These are phyloP conservation scores for Dasyornis broadbenti DNA, from an alignment of 2,113 vertebrate species.

Conservation along the genomic window DNA sequence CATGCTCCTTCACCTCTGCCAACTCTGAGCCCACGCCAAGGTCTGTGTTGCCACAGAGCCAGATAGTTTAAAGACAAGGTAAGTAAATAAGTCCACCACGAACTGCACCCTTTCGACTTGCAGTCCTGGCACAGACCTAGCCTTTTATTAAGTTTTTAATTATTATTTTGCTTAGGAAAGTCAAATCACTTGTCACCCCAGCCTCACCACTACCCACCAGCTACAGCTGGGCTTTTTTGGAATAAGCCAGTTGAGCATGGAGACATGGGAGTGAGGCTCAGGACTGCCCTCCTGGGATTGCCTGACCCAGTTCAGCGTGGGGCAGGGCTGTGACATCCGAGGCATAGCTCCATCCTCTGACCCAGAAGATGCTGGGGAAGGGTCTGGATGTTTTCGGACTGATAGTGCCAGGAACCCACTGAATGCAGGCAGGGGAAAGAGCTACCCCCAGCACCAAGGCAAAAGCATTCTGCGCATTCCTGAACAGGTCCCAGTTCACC, in stretches of 20 bases:
- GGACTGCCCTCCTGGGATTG: background rate
- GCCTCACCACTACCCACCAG: rapidly evolving
- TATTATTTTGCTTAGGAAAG: background rate
- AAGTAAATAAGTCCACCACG: rapidly evolving
- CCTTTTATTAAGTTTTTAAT: background rate
- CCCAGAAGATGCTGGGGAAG: background rate
- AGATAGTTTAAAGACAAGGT: background rate
- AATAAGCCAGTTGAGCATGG: rapidly evolving
- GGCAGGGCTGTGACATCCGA: background rate
- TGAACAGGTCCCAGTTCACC: conserved; percentile 50
- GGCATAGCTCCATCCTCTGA: background rate
- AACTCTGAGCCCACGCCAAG: rapidly evolving
- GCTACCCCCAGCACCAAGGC: background rate
- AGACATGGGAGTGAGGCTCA: rapidly evolving
- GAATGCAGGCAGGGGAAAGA: background rate
- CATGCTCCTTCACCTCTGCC: background rate
- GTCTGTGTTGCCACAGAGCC: rapidly evolving
- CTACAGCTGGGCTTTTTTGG: background rate
- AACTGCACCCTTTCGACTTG: background rate
- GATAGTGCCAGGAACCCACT: background rate
- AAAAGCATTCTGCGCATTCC: conserved; percentile 4
- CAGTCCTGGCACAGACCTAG: background rate
- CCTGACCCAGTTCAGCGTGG: rapidly evolving
- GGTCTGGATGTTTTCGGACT: background rate
- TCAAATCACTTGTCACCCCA: background rate